A percentile compares a stretch with the other conserved stretches of the same genome.
Evolutionary conservation across 2,888 invertebrate genomes (phyloP).

Genomic region (Lasioglossum zephyrum): DNA sequence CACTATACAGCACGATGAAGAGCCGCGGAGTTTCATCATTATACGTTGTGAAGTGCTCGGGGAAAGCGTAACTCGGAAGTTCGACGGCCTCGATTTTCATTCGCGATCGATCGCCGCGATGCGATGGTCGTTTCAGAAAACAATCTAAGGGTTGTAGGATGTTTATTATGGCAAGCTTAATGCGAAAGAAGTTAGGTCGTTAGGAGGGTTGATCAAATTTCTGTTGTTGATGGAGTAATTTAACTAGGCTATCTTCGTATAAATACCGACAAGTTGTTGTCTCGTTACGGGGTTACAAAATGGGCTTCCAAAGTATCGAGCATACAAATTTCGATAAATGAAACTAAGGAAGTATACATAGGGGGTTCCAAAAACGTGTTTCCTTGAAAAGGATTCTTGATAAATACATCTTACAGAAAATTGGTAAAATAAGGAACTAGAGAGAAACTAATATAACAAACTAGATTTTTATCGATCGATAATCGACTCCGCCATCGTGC

Average conservation of each 20-base stretch:
- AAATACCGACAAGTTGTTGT: background rate
- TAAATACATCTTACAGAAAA: no score
- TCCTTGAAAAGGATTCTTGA: no score
- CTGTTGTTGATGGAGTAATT: constrained; percentile 11
- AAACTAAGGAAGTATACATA: no score
- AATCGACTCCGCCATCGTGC: no score
- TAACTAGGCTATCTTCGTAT: background rate
- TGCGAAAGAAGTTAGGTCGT: background rate
- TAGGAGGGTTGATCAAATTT: constrained; percentile 13
- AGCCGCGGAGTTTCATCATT: constrained; percentile 33
- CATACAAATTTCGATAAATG: no score
- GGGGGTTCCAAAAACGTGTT: no score
- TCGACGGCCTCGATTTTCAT: constrained; percentile 33
- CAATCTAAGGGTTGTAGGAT: constrained; percentile 8
- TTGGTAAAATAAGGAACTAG: no score
- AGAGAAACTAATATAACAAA: no score
- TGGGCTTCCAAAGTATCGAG: background rate
- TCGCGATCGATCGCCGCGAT: constrained; percentile 23
- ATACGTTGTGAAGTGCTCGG: constrained; percentile 19
- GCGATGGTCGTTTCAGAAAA: constrained; percentile 14
- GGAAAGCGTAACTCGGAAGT: constrained; percentile 18
- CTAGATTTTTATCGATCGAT: no score
- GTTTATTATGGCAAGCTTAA: constrained; percentile 23
- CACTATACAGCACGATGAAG: background rate
- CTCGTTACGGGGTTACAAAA: background rate